These are phyloP conservation scores for Grammomys dolichurus DNA, from an alignment of 2,113 vertebrate genomes.

Conservation along the genomic window DNA sequence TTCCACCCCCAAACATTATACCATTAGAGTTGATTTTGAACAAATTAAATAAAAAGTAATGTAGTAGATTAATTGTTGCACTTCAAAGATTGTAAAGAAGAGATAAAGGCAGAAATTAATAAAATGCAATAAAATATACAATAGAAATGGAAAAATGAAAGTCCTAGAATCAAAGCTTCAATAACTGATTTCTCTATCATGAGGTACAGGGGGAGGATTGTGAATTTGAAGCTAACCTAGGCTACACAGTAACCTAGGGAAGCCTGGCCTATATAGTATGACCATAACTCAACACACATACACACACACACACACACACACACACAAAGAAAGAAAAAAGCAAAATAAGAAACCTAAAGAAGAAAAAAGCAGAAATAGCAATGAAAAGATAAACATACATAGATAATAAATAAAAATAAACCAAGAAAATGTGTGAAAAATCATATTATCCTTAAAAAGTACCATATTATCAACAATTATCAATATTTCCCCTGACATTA, in stretches of 20 bases:
- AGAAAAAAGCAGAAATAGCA: background rate
- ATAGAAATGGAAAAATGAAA: background rate
- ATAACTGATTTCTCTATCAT: background rate
- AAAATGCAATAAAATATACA: background rate
- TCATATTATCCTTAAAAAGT: background rate
- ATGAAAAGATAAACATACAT: background rate
- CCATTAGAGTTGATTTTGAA: background rate
- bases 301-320: too few species aligned
- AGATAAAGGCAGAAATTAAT: slow-evolving; percentile 26
- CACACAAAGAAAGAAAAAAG: accelerated
- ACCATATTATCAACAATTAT: background rate
- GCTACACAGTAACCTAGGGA: background rate
- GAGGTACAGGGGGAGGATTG: background rate
- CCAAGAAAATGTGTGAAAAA: background rate
- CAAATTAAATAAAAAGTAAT: background rate
- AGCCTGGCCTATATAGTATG: background rate
- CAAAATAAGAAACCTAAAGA: background rate
- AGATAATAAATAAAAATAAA: background rate
- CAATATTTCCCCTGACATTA: background rate
- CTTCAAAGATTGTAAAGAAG: slow-evolving; percentile 41
- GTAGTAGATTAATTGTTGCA: background rate
- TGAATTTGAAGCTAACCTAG: background rate
- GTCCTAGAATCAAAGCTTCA: slow-evolving; percentile 29
- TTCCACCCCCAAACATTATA: slow-evolving; percentile 15
- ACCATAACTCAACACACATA: background rate